Percentiles rank a stretch among this genome's conserved stretches.
Conservation (phyloP, 2,113 vertebrate genomes). For the Spea bombifrons region DNA sequence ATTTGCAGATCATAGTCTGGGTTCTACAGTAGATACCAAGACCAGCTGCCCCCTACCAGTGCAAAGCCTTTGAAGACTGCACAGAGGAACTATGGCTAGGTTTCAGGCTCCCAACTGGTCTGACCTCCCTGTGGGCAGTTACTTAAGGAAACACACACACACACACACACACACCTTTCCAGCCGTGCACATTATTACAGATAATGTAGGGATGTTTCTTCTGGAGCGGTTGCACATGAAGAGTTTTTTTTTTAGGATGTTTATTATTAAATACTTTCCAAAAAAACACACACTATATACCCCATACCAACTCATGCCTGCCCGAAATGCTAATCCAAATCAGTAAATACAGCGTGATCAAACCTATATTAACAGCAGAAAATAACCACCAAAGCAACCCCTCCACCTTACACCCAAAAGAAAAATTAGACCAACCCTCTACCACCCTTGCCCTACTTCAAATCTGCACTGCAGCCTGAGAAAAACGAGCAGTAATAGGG, state of each 20-base stretch:
- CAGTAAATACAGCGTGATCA: slow-evolving; percentile 27
- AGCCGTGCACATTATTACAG: too few species aligned
- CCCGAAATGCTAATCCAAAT: slow-evolving; percentile 8
- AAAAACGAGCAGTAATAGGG: background rate
- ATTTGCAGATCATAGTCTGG: too few species aligned
- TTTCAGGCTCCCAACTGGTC: too few species aligned
- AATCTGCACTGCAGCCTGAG: slow-evolving; percentile 36
- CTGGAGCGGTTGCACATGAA: background rate
- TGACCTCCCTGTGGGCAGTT: too few species aligned
- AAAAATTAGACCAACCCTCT: slow-evolving; percentile 11
- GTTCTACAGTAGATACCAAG: too few species aligned
- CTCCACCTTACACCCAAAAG: background rate
- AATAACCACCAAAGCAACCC: background rate
- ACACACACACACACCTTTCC: too few species aligned
- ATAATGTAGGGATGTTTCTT: too few species aligned
- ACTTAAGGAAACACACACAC: too few species aligned
- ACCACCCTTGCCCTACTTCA: background rate
- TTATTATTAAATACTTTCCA: slow-evolving; percentile 68
- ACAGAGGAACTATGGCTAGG: too few species aligned
- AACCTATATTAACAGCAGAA: slow-evolving; percentile 2
- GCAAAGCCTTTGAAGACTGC: too few species aligned
- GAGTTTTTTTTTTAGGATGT: background rate
- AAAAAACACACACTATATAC: slow-evolving; percentile 45
- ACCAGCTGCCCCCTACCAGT: too few species aligned
- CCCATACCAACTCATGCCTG: background rate